Evolutionary conservation across 2,888 invertebrate species (phyloP), one percentile per base, ranked within the genome.

Genomic region (Latheticus oryzae): DNA sequence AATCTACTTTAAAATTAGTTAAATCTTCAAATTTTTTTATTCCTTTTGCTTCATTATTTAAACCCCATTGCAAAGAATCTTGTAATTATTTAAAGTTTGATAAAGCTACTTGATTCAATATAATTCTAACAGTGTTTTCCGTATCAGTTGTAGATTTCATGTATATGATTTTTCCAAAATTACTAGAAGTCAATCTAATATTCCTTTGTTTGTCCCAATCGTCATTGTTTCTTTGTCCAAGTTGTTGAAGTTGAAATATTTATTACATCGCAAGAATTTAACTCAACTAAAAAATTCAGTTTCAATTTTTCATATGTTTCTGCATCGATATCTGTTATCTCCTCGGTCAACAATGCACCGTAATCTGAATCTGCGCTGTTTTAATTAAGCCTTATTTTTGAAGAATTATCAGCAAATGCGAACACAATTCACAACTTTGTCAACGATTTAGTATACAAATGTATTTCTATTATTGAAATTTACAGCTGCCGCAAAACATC

Each of bases 21-120:
- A 12, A 17, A n/a, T 52, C 48, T 17, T 53, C 40, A 19, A 65
- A 54, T 12, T 52, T 37, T 5, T 43, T 21, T 17, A 40, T 62
- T 1, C 67, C 67, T 5, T 4, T 21, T 26, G 17, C 4, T 28
- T 50, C 38, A 2, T 26, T 2, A 5, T 64, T 62, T n/a, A 58
- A 59, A 3, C 58, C 59, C 4, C 23, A 37, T 2, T 38, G 5
- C 2, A 26, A 8, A n/a, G 42, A 8, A n/a, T n/a, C n/a, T n/a
- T n/a, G n/a, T n/a, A n/a, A n/a, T n/a, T n/a, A n/a, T 37, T 37
- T 15, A 45, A 21, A 7, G 12, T 13, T 11, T 37, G 12, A n/a
- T 30, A 2, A 3, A n/a, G 19, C 1, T 1, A 17, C 12, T 23
- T 21, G 1, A 7, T 9, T 1, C 1, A 40, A 9, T 3, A 3